Conservation (phyloP, 2,888 invertebrate species). For the Galeopsomyia nigrocyanea region DNA sequence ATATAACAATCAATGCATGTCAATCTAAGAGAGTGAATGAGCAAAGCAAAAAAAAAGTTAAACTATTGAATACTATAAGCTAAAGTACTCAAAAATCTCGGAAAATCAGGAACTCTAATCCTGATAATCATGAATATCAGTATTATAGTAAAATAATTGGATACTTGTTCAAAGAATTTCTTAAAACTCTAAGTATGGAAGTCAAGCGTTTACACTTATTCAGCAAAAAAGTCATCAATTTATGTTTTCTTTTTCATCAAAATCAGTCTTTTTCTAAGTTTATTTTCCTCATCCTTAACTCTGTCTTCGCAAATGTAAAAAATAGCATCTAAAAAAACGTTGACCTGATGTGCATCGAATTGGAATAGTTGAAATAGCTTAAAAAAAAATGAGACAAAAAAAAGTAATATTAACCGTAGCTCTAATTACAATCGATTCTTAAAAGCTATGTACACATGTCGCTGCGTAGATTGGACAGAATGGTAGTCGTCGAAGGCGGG, state of each 20-base stretch:
- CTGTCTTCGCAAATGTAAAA: slow-evolving; percentile 34
- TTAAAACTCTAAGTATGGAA: slow-evolving; percentile 39
- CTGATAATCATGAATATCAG: slow-evolving; percentile 25
- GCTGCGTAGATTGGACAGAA: slow-evolving; percentile 68
- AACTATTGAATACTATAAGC: slow-evolving; percentile 34
- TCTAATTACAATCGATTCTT: slow-evolving; percentile 52
- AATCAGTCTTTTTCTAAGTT: slow-evolving; percentile 44
- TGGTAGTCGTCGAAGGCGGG: slow-evolving; percentile 65
- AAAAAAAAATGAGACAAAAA: neutral
- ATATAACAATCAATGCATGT: slow-evolving; percentile 32
- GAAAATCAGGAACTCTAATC: slow-evolving; percentile 16
- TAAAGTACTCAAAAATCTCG: slow-evolving; percentile 35
- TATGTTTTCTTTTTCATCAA: slow-evolving; percentile 16
- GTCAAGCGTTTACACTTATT: slow-evolving; percentile 28
- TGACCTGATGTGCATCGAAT: slow-evolving; percentile 35
- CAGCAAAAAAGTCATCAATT: slow-evolving; percentile 19
- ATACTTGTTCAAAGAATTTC: slow-evolving; percentile 31
- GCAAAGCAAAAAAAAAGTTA: slow-evolving; percentile 37
- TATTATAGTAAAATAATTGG: slow-evolving; percentile 33
- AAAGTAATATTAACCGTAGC: slow-evolving; percentile 37
- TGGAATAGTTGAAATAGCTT: slow-evolving; percentile 35
- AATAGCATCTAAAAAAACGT: slow-evolving; percentile 38
- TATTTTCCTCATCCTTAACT: slow-evolving; percentile 29
- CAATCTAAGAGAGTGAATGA: slow-evolving; percentile 24
- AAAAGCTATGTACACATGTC: slow-evolving; percentile 60